phyloP scores from a whole-genome alignment of 2,888 invertebrate genomes.

The Diaphora mendica region DNA sequence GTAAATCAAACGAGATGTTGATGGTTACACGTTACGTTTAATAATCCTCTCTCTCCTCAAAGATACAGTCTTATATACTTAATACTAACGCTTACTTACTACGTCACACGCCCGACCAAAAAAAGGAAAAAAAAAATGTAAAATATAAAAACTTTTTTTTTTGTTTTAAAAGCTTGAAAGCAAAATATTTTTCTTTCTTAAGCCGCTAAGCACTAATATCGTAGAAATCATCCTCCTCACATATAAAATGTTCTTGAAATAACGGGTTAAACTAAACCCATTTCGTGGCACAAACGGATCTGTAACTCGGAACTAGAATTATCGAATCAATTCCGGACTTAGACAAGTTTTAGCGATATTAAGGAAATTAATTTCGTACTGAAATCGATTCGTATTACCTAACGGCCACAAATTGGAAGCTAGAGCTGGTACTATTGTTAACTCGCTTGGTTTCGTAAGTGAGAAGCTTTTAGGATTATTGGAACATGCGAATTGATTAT shows the following conservation, averaged over 20 bases:
- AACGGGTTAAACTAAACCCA: conserved; percentile 41
- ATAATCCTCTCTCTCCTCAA: too few species aligned
- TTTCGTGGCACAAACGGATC: conserved; percentile 39
- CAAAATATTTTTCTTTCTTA: background rate
- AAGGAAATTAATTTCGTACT: conserved; percentile 61
- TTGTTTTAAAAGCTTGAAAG: background rate
- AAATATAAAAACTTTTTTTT: too few species aligned
- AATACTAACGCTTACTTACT: too few species aligned
- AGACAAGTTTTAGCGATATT: conserved; percentile 61
- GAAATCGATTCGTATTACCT: conserved; percentile 61
- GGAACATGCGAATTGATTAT: conserved; percentile 4
- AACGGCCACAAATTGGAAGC: conserved; percentile 60
- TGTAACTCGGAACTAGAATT: conserved; percentile 36
- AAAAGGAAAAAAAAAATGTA: too few species aligned
- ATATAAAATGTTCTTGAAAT: conserved; percentile 5
- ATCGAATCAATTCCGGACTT: conserved; percentile 53
- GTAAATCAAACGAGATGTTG: too few species aligned
- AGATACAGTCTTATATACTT: too few species aligned
- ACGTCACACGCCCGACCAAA: too few species aligned
- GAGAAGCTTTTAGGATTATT: conserved; percentile 10
- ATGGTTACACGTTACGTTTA: too few species aligned
- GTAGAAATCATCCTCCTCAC: background rate
- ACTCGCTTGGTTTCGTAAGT: conserved; percentile 4
- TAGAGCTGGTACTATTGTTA: conserved; percentile 42
- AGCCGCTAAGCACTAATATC: background rate